These are phyloP conservation scores for Chloropsis hardwickii DNA, from an alignment of 2,113 vertebrate genomes.

Conservation along the genomic window DNA sequence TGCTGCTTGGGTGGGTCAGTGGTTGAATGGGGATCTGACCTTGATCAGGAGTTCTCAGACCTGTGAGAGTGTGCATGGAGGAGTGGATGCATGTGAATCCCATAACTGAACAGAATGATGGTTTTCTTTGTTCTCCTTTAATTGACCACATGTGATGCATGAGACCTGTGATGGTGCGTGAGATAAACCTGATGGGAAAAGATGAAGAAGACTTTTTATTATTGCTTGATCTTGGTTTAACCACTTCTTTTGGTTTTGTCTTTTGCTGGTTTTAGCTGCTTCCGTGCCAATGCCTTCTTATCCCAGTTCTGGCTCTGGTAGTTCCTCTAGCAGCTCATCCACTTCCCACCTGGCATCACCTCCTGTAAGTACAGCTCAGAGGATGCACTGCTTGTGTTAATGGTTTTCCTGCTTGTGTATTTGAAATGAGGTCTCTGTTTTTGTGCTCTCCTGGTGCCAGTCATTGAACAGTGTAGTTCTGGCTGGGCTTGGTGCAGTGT, in stretches of 20 bases:
- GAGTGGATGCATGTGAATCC: not conserved
- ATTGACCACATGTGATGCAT: not conserved
- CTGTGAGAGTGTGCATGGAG: accelerated
- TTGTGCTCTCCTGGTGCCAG: not conserved
- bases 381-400: not conserved
- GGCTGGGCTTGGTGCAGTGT: not conserved
- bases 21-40: not conserved
- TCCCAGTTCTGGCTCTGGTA: slow-evolving; percentile 84
- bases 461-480: not conserved
- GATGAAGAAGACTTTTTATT: not conserved
- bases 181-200: not conserved
- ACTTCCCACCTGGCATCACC: slow-evolving; percentile 89
- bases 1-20: not conserved
- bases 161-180: not conserved
- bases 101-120: not conserved
- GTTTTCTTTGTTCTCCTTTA: not conserved
- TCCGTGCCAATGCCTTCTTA: slow-evolving; percentile 82
- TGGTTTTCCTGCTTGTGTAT: not conserved
- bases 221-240: not conserved
- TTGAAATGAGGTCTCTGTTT: not conserved
- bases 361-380: slow-evolving; percentile 76
- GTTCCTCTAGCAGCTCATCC: slow-evolving; percentile 88
- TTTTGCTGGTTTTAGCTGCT: slow-evolving; percentile 71
- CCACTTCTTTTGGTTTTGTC: not conserved
- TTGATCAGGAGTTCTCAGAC: not conserved